A percentile compares a stretch with the other conserved stretches of the same genome.
phyloP scores from a whole-genome alignment of 2,888 invertebrate genomes.

The Machimus rusticus region DNA sequence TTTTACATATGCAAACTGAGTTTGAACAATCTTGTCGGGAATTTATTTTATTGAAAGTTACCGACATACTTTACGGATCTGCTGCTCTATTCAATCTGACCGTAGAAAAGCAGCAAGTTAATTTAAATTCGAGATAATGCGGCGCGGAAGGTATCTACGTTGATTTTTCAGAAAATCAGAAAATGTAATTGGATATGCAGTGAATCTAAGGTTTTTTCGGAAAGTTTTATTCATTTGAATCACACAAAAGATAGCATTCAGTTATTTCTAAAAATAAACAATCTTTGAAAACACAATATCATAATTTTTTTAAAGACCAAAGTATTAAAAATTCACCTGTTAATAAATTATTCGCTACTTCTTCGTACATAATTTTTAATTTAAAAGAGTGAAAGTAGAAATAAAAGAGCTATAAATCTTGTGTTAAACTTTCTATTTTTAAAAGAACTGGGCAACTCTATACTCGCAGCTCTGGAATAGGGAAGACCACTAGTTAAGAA shows the following conservation, averaged over 20 bases:
- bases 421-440: not conserved
- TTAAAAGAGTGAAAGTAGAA: not conserved
- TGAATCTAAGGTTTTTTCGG: not conserved
- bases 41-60: constrained; percentile 25
- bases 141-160: not conserved
- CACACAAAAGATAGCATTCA: not conserved
- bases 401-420: not conserved
- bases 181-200: not conserved
- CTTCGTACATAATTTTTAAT: not conserved
- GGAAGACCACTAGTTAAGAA: not conserved
- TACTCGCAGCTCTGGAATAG: not conserved
- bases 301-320: not conserved
- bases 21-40: constrained; percentile 8
- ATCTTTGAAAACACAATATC: not conserved
- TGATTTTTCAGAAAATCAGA: not conserved
- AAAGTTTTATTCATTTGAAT: not conserved
- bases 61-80: constrained; percentile 30
- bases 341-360: not conserved
- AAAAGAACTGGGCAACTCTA: not conserved
- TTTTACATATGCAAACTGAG: constrained; percentile 21
- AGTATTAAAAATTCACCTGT: not conserved
- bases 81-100: not conserved
- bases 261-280: not conserved
- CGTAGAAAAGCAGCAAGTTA: not conserved
- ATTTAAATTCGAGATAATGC: not conserved